Base-by-base conservation (phyloP, 2,888 invertebrate genomes). In the Pristionchus exspectatus region DNA sequence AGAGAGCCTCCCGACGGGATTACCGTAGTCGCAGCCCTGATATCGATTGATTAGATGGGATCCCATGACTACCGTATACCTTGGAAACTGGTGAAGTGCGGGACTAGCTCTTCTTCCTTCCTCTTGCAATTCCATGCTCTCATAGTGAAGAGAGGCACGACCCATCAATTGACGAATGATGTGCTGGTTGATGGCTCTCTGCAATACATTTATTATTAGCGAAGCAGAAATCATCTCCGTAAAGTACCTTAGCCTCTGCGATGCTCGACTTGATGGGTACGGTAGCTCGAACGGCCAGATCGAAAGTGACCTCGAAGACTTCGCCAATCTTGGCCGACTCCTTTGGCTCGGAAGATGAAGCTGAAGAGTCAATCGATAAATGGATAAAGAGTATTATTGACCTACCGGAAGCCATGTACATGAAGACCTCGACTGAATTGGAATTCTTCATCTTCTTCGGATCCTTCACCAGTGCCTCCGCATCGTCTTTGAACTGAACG, bases 71-170 rank as follows among this genome's bases (percentile, higher is more conserved):
- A 56, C 54, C 3, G 56, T 54, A 72, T 87, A 74, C 81, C 89
- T 81, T 10, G 89, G 89, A n/a, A 89, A 66, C 33, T 89, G 89
- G 30, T 89, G 89, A 18, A 89, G 89, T n/a, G 89, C 89, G 24
- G 89, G 89, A 63, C 63, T 66, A 3, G 89, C 89, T 33, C 81
- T 56, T 44, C 72, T 44, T 66, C 89, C 89, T 54, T 89, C 89
- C 83, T 83, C 89, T 50, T 89, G 89, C 30, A 92, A 85, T 88
- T 92, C 93, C 93, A 93, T 93, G 38, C 92, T 92, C 89, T 93
- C 93, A 81, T 92, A 93, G 90, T 93, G 93, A 12, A 93, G 92
- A 92, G 92, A 91, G 38, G 92, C 92, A 91, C 93, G 90, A 0
- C 92, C 90, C 77, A 91, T 91, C 54, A 93, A 77, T 87, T 91